Evolutionary conservation across 2,797 vertebrate genomes (phyloP), one percentile per base, ranked within the genome.

Genomic region (Lithobates pipiens): DNA sequence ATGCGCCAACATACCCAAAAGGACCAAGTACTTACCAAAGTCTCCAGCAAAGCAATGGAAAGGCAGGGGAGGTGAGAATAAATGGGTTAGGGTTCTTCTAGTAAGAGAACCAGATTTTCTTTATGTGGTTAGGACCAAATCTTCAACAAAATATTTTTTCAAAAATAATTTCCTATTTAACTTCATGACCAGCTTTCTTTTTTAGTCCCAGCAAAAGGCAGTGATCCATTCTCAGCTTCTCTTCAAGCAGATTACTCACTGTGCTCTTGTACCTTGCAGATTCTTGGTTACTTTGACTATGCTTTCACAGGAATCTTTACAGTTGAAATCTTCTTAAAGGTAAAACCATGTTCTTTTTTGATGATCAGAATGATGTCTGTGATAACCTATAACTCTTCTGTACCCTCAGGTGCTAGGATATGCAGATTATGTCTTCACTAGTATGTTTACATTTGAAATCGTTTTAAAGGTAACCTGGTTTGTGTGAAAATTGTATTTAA

Each of bases 211-310:
- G 50, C 29, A 44, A 46, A 50, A 46, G 63, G 21, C 25, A 44
- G 18, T 13, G 25, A 50, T 25, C 44, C 25, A 27, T 6, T 32
- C 36, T 36, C 36, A 65, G 10, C 29, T 68, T 21, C 46, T 18
- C 69, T 10, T 21, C 16, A 18, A 34, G 70, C 69, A 46, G 46
- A 88, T 88, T 89, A 91, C 91, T 93, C 92, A 94, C 90, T 95
- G 50, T 90, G 87, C 76, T 82, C 85, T 94, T 89, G 98, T 94
- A 94, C 98, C 95, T 98, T 98, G 91, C 97, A 99, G 98, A 97
- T 99, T 95, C 98, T 99, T 95, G 98, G 98, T 96, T 99, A 99
- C 96, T 98, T 99, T 97, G 98, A 99, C 96, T 99, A 99, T 97
- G 98, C 97, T 94, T 99, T 99, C 96, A 99, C 98, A 93, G 96